Evolutionary conservation across 1,140 invertebrate species (phyloP), one percentile per base, ranked within the genome.

Genomic region (Drosophila seguyi): DNA sequence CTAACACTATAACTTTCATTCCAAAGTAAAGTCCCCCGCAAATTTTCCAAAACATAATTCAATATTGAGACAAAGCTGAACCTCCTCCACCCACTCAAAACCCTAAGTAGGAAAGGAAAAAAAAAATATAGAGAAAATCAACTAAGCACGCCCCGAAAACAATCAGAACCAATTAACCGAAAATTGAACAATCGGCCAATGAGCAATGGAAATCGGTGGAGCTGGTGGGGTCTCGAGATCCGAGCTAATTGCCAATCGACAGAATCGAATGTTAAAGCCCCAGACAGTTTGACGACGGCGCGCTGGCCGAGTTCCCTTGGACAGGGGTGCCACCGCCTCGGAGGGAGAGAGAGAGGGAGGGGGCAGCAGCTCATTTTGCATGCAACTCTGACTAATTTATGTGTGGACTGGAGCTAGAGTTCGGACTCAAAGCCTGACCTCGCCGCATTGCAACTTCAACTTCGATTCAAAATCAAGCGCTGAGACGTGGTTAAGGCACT

Each of bases 131-230:
- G 11, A 20, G 52, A 62, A 75, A 75, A 56, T 55, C 73, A 61
- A 55, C 65, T 63, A 38, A 38, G 80, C 85, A 88, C 85, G 86
- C 85, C 85, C 76, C 58, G 74, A 88, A 88, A 88, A 85, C 86
- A 88, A 88, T 88, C 85, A 88, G 81, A 90, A 90, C 85, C 85
- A 88, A 88, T 88, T 88, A 88, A 88, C 86, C 74, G 81, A 90
- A 86, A 84, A 90, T 85, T 85, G 85, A 90, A 88, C 84, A 88
- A 87, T 88, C 84, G 79, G 65, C 60, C 73, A 79, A 68, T 47
- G 68, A 58, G 61, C 41, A 61, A 60, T 72, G 45, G 13, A 36
- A 44, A 83, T 62, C 44, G 60, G 52, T 14, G 78, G 81, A 44
- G 16, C 42, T 67, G 75, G 52, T 61, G 75, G 44, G 74, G 59